phyloP scores from a whole-genome alignment of 2,888 invertebrate species.

The Stictocephala bisonia region DNA sequence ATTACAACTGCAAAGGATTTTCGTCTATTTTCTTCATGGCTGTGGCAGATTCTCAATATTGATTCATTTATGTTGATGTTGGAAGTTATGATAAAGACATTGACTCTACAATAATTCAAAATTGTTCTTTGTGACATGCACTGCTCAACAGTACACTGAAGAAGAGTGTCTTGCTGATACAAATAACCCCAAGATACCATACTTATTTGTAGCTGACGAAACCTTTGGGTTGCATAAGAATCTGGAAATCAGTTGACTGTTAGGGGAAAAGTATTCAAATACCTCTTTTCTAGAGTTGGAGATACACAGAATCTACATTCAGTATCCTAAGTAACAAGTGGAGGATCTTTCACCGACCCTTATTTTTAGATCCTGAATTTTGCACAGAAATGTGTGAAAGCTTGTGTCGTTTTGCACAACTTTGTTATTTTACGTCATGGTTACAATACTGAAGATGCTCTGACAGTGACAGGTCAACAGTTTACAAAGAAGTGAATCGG shows the following conservation, averaged over 20 bases:
- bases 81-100: slow-evolving; percentile 60
- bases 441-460: slow-evolving; percentile 30
- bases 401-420: slow-evolving; percentile 56
- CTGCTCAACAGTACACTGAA: slow-evolving; percentile 52
- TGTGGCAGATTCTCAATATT: slow-evolving; percentile 47
- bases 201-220: slow-evolving; percentile 59
- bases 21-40: slow-evolving; percentile 49
- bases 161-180: slow-evolving; percentile 55
- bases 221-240: slow-evolving; percentile 55
- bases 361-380: slow-evolving; percentile 53
- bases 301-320: slow-evolving; percentile 59
- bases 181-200: slow-evolving; percentile 52
- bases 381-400: slow-evolving; percentile 56
- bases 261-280: slow-evolving; percentile 54
- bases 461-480: slow-evolving; percentile 20
- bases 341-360: slow-evolving; percentile 58
- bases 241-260: slow-evolving; percentile 51
- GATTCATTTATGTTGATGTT: slow-evolving; percentile 58
- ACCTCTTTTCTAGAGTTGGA: slow-evolving; percentile 55
- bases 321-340: slow-evolving; percentile 60
- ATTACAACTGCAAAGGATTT: slow-evolving; percentile 50
- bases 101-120: slow-evolving; percentile 59
- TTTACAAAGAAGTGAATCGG: slow-evolving; percentile 1
- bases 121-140: slow-evolving; percentile 49
- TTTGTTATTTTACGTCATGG: slow-evolving; percentile 48